Evolutionary conservation across 2,888 invertebrate species (phyloP).

Genomic region (Ischnura elegans): DNA sequence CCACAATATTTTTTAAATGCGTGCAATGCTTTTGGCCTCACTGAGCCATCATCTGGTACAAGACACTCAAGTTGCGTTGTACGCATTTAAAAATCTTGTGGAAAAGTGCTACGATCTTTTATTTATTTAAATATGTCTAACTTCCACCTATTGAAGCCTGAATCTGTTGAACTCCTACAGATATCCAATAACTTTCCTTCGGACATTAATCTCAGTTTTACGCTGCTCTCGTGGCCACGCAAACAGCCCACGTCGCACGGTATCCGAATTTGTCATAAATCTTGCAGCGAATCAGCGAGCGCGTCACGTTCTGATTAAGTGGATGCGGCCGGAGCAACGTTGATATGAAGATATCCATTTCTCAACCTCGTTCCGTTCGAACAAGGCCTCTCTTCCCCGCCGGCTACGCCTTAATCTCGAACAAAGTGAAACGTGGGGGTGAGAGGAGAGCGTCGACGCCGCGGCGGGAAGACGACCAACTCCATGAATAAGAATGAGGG

Average conservation of each 20-base stretch:
- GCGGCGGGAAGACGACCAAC: not conserved
- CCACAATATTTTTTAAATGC: too few species aligned
- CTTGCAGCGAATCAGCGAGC: not conserved
- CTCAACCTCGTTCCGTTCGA: not conserved
- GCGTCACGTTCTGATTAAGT: conserved; percentile 26
- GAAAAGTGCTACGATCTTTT: too few species aligned
- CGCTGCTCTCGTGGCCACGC: not conserved
- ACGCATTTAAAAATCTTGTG: too few species aligned
- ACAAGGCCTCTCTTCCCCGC: not conserved
- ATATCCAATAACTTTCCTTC: not conserved
- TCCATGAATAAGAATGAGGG: conserved; percentile 35
- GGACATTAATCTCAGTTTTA: not conserved
- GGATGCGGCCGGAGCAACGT: not conserved
- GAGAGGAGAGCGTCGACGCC: not conserved
- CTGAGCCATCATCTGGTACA: too few species aligned
- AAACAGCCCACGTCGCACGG: not conserved
- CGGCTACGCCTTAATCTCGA: conserved; percentile 9
- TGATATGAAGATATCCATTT: conserved; percentile 38
- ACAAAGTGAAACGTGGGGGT: not conserved
- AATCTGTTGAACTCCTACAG: not conserved
- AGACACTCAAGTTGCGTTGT: too few species aligned
- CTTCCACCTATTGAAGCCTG: too few species aligned
- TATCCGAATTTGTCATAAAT: conserved; percentile 26
- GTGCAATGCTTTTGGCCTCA: too few species aligned
- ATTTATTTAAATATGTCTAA: too few species aligned